Base-by-base conservation (phyloP, 2,797 vertebrate species). In the Garrulus glandarius region DNA sequence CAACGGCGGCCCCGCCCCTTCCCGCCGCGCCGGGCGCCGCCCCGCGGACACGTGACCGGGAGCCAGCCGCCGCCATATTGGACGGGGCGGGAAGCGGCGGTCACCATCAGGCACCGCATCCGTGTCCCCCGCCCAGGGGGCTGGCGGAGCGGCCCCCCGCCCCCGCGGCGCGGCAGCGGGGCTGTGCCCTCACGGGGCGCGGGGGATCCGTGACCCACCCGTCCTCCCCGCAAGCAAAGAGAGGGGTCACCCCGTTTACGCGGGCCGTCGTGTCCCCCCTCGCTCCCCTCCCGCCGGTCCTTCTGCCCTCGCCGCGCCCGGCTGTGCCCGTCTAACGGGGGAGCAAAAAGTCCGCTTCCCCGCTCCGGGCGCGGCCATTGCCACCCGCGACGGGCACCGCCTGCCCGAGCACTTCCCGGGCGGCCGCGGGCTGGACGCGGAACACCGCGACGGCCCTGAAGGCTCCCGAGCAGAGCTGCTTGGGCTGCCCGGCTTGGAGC, bases 11-110 rank as follows among this genome's bases (percentile, higher is more conserved):
- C 0, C 53, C 69, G 11, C 57, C 72, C 43, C 37, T 4, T 49
- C 68, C 23, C 69, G 44, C 12, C n/a, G 39, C 22, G 11, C 34
- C 22, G 37, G 37, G 23, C 29, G 1, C 80, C 79, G 92, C 92
- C 90, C 85, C 64, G 36, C 9, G 15, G 11, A 5, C 96, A 95
- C 95, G 93, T 96, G 93, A 96, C 92, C 44, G 12, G n/a, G 37
- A n/a, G 74, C 67, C 59, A 14, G 63, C 47, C 24, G 74, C 79
- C 90, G 93, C 95, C 96, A 96, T 96, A 69, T 95, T 92, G 89
- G 44, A 11, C 6, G 63, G 63, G 92, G 89, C 89, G 89, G 92
- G 90, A 87, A 68, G 85, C 39, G 9, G 29, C 27, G 4, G 30
- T 6, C 34, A 11, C 49, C 39, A 1, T 20, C 15, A 2, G 8